phyloP scores from a whole-genome alignment of 2,797 vertebrate species.

The Amazona ochrocephala region DNA sequence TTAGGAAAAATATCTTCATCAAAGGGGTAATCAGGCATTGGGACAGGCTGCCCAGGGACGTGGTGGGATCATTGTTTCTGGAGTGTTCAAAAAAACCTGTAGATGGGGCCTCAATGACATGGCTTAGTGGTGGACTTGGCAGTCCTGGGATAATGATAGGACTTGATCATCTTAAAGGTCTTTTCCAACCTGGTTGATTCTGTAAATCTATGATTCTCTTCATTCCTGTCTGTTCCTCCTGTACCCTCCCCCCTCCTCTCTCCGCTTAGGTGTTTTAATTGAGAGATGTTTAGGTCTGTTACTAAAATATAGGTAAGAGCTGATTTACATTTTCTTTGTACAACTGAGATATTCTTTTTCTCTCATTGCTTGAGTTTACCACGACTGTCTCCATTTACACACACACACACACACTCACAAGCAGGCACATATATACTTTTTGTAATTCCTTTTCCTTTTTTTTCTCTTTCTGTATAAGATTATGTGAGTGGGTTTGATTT shows the following conservation, averaged over 20 bases:
- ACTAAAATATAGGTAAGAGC: neutral
- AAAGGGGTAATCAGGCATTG: neutral
- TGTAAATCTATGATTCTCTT: neutral
- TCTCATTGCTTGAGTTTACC: neutral
- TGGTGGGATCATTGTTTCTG: neutral
- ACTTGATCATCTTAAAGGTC: neutral
- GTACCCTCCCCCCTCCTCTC: fast-evolving
- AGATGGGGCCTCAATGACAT: neutral
- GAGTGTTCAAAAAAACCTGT: neutral
- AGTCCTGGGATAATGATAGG: neutral
- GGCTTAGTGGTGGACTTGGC: neutral
- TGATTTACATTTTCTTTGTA: neutral
- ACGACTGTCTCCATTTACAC: neutral
- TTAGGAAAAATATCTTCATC: neutral
- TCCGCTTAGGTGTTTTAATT: neutral
- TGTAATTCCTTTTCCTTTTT: neutral
- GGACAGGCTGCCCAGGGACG: neutral
- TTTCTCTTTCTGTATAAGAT: no score
- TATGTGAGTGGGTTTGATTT: fast-evolving
- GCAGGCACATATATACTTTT: neutral
- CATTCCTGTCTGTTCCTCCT: neutral
- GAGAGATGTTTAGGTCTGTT: neutral
- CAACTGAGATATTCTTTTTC: neutral
- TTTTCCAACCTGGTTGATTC: neutral
- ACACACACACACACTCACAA: neutral